phyloP scores from a whole-genome alignment of 2,888 invertebrate species.

The Pterostichus niger region DNA sequence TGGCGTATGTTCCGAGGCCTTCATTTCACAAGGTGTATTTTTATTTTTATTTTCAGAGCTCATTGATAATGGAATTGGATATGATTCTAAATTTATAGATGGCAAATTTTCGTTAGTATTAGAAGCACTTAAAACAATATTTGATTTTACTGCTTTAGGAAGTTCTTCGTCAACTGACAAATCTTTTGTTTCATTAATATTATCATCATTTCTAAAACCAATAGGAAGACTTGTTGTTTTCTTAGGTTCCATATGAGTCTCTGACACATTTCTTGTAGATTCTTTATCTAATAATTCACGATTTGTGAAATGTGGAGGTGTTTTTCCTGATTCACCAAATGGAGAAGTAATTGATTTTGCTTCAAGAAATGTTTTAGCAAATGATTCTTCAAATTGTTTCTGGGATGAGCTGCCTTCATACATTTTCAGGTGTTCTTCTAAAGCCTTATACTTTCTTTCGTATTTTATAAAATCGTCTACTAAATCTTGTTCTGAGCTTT shows the following conservation, averaged over 20 bases:
- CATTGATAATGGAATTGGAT: not conserved
- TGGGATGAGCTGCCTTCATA: not conserved
- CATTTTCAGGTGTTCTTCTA: no score
- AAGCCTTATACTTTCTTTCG: no score
- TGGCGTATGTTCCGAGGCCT: no score
- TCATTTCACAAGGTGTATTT: not conserved
- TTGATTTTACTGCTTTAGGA: not conserved
- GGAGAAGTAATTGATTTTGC: no score
- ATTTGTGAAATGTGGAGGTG: no score
- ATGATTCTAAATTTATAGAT: not conserved
- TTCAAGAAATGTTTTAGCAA: not conserved
- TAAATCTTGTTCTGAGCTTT: no score
- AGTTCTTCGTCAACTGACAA: not conserved
- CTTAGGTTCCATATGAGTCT: not conserved
- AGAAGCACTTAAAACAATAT: not conserved
- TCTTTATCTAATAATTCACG: no score
- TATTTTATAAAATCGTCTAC: no score
- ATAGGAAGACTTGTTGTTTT: conserved; percentile 1
- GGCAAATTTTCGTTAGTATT: not conserved
- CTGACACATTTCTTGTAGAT: not conserved
- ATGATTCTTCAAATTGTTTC: conserved; percentile 15
- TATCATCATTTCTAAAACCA: not conserved
- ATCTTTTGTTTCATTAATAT: not conserved
- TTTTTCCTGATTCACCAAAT: no score
- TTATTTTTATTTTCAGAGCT: not conserved